Evolutionary conservation across 2,113 vertebrate species (phyloP).

Genomic region (Martes martes): DNA sequence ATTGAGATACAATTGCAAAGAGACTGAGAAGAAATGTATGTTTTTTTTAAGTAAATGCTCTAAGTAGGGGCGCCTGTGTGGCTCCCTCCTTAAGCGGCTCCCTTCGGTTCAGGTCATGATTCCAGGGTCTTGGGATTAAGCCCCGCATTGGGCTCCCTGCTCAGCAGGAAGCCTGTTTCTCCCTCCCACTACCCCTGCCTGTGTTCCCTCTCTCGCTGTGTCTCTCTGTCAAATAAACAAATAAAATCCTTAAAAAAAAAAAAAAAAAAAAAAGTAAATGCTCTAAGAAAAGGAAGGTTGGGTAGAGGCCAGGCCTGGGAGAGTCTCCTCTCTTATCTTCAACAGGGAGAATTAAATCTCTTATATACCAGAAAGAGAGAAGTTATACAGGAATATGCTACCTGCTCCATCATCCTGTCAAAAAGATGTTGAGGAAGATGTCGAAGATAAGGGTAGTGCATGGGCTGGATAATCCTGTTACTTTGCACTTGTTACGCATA

Average conservation of each 20-base stretch:
- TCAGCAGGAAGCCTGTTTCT: too few species aligned
- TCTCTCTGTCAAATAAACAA: too few species aligned
- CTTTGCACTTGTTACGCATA: background rate
- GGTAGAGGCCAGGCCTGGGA: accelerated
- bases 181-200: too few species aligned
- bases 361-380: background rate
- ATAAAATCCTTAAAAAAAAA: too few species aligned
- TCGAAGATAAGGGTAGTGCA: background rate
- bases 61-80: too few species aligned
- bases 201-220: too few species aligned
- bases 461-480: too few species aligned
- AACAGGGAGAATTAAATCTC: background rate
- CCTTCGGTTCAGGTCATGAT: too few species aligned
- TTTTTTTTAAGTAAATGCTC: too few species aligned
- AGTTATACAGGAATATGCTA: accelerated
- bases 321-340: background rate
- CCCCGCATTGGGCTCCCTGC: too few species aligned
- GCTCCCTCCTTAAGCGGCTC: too few species aligned
- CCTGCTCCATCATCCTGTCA: background rate
- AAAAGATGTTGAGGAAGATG: background rate
- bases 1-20: background rate
- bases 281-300: background rate
- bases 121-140: too few species aligned
- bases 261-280: background rate
- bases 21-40: background rate